Evolutionary conservation across 2,113 vertebrate species (phyloP).

Genomic region (Eublepharis macularius): DNA sequence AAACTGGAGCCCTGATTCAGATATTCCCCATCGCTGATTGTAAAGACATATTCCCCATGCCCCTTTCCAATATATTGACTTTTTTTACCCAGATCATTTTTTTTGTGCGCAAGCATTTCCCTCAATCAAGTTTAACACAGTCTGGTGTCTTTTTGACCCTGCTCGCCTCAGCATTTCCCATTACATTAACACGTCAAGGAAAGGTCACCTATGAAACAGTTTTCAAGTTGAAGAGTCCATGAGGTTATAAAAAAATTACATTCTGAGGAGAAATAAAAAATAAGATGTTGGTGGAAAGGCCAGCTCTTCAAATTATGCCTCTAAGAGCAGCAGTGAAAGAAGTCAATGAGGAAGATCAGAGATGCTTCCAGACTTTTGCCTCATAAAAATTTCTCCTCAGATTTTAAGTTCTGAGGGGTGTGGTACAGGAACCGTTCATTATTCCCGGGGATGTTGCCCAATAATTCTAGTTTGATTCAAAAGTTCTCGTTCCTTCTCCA

Average conservation of each 20-base stretch:
- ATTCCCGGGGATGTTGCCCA: no score
- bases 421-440: no score
- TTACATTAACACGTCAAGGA: not conserved
- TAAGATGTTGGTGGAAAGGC: not conserved
- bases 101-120: not conserved
- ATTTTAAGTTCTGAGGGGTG: no score
- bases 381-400: no score
- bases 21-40: not conserved
- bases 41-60: not conserved
- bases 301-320: not conserved
- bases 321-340: not conserved
- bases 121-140: not conserved
- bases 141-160: not conserved
- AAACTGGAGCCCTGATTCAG: no score
- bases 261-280: no score
- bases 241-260: not conserved
- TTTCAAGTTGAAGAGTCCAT: not conserved
- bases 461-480: no score
- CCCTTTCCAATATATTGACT: not conserved
- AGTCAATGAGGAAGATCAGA: no score
- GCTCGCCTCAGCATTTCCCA: not conserved
- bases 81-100: not conserved
- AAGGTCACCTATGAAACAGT: not conserved
- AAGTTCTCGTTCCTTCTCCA: no score
- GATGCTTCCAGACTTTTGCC: no score